Evolutionary conservation across 2,888 invertebrate genomes (phyloP), one percentile per base, ranked within the genome.

Genomic region (Rhagonycha lutea): DNA sequence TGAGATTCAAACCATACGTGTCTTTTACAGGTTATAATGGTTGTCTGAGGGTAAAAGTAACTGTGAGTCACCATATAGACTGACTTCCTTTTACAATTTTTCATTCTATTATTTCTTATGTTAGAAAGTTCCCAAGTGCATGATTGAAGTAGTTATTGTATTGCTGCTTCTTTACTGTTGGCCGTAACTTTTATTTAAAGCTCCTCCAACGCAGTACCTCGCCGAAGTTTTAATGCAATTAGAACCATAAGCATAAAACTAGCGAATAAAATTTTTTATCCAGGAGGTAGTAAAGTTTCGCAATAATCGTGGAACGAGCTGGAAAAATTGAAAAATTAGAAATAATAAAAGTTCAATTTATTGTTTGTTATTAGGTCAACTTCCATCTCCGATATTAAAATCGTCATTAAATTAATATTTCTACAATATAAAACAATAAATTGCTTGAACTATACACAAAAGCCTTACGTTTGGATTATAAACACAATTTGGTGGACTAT

Each of bases 401-500:
- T 14, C 14, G n/a, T 12, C 12, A 65, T n/a, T 24, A 65, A 65
- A 65, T 26, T 65, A 65, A 65, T 65, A 24, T 65, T 23, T 65
- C 23, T n/a, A n/a, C 47, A n/a, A 65, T 12, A 65, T 65, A 65
- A 65, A 65, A 65, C 63, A 65, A 26, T 65, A 65, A 65, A 65
- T 65, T 65, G 24, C n/a, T 4, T 7, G 24, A 12, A 24, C 24
- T 65, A 65, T 65, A 24, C 14, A 12, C n/a, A n/a, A 26, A n/a
- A 14, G 63, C 26, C 68, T 32, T 29, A 32, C 11, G 68, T 68
- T 47, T 24, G 68, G 76, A 76, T 73, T 76, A 73, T 67, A 74
- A 70, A 61, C 69, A 71, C 76, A 76, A 74, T 76, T 73, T 74
- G 63, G 73, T 65, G 69, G 69, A 65, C 77, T 77, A 63, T 73